Base-by-base conservation (phyloP, 37 sponge, comb jelly and placozoan genomes). In the Haliclona indistincta region DNA sequence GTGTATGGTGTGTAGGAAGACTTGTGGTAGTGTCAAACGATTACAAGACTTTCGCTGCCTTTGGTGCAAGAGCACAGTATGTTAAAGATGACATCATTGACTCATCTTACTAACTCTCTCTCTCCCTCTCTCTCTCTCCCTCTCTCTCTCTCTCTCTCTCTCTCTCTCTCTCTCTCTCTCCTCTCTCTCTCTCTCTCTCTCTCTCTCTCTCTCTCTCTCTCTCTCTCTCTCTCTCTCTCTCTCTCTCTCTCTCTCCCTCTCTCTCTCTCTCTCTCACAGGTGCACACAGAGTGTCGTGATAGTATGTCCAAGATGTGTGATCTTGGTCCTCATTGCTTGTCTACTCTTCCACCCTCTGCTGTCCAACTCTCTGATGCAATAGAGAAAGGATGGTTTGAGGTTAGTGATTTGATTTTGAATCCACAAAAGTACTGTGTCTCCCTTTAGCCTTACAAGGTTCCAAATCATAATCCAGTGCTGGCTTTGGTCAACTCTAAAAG, bases 401-500 rank as follows among this genome's bases (percentile, higher is more conserved):
- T 91, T 22, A 23, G 76, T 54, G 55, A 26, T 19, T 67, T 35
- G 39, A 47, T 67, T n/a, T n/a, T n/a, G n/a, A n/a, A n/a, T n/a
- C n/a, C n/a, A n/a, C n/a, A n/a, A n/a, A n/a, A n/a, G n/a, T n/a
- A n/a, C n/a, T n/a, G n/a, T n/a, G n/a, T n/a, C 54, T 54, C 54
- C 41, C 52, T 56, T 28, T 68, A 91, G 91, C 82, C 86, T 1
- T 91, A 76, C 51, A 75, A 81, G 66, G 67, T 75, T 38, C 38
- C 64, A 28, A 67, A 76, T 42, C 81, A 76, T 63, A 87, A 77
- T 81, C 98, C 98, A 30, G 78, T 95, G 68, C 74, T 97, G 71
- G 95, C 87, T 1, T 82, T 88, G 20, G 90, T 97, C 52, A 97
- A 97, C 73, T 97, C 98, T 20, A 92, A 89, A 47, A 94, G 95